Evolutionary conservation across 2,888 invertebrate species (phyloP), one percentile per base, ranked within the genome.

Genomic region (Drosophila prostipennis): DNA sequence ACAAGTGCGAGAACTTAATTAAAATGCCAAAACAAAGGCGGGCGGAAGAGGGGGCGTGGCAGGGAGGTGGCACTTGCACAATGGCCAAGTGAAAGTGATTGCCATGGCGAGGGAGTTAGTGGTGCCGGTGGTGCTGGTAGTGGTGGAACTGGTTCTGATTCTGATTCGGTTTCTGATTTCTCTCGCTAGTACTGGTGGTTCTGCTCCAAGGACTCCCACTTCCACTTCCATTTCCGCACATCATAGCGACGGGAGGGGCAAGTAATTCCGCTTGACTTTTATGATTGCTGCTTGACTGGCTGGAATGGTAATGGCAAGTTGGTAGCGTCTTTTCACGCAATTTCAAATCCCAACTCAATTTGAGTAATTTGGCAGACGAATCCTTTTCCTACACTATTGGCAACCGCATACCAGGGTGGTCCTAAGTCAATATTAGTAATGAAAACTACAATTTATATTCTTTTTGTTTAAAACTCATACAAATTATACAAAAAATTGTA

Each of bases 1-100:
- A 88, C 88, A 84, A 87, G 83, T 84, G 86, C 88, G 78, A 87
- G 87, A 84, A 87, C 83, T 84, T 84, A 84, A 84, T 84, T 84
- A 84, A 84, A 87, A 84, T 71, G 76, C 73, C 80, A 65, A 81
- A 85, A 87, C 78, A 83, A 85, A 82, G 67, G 55, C 51, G 37
- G 23, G 26, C 26, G 57, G 42, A 36, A n/a, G 46, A 29, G 48
- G 43, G 13, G 7, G 29, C 7, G 29, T 19, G 26, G 34, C 16
- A 53, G n/a, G 54, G 46, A 23, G 64, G 32, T 19, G 49, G 53
- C 51, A 68, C 74, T 80, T 80, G 75, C 70, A 78, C 74, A 86
- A 83, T 75, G 75, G 54, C 63, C 63, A 56, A 76, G 77, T 74
- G 75, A 86, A 86, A 84, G 86, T 77, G 76, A 61, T 67, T 67